Base-by-base conservation (phyloP, 2,113 vertebrate species). In the Felis catus region DNA sequence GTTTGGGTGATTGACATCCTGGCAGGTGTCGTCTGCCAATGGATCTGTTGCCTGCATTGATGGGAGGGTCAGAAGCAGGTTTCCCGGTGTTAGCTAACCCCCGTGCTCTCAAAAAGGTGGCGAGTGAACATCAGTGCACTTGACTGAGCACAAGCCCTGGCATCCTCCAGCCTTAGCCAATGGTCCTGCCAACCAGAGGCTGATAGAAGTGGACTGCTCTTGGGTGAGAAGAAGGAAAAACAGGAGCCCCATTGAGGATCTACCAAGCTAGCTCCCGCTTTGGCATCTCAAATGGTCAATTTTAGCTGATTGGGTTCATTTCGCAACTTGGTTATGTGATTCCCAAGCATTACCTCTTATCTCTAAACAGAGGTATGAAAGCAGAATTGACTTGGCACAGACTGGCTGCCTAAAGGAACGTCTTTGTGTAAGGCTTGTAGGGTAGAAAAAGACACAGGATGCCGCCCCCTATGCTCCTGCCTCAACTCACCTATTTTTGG, bases 321-420 rank as follows among this genome's bases (percentile, higher is more conserved):
- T 97, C 88, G 81, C 95, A 98, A 98, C 61, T 79, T 15, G 78
- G 97, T 97, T 98, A 98, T 95, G 71, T 85, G 97, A 98, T 82
- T 89, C 90, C 76, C 66, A 68, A 90, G 87, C 61, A 36, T 89
- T 94, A 80, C 84, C 90, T 96, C 96, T 97, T 98, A 98, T 97
- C 98, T 97, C 78, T 76, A 33, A 58, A 70, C 14, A 95, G 97
- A 97, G 97, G 97, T 95, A 94, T 96, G 98, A 96, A 97, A 98
- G 95, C 74, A 97, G 97, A 96, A 71, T n/a, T 1, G 0, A 27
- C 76, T 86, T 95, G 95, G 97, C 92, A 96, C n/a, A 33, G 80
- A 10, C 86, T 21, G 39, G 76, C 88, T 7, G 80, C 96, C 82
- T 94, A 61, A 96, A 95, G 92, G 90, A 94, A 94, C 92, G 96